Base-by-base conservation (phyloP, 2,113 vertebrate genomes). In the Cepphus grylle region DNA sequence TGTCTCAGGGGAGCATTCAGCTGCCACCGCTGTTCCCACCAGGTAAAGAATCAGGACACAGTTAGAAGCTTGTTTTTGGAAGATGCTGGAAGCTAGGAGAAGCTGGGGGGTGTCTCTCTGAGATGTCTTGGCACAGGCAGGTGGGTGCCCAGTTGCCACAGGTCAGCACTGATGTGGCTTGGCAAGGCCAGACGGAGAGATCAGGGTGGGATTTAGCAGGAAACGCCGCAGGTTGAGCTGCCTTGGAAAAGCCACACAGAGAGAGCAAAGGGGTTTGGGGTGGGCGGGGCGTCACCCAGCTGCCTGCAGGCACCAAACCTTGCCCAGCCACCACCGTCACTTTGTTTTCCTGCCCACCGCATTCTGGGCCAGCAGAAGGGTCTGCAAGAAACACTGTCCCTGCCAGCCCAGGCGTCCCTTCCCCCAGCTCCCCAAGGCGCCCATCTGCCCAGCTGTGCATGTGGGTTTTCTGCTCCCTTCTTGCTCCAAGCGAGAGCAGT, bases 221-320 rank as follows among this genome's bases (percentile, higher is more conserved):
- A 93, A 91, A 67, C 6, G 91, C 96, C 32, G 72, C 89, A 94
- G 94, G 88, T 91, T 85, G 90, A 96, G 77, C 73, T 2, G 47
- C 90, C 63, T 93, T 58, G 90, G 89, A 94, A 96, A 86, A 95
- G 53, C 83, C 83, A 81, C 0, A 3, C 73, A 74, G 77, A 42
- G 77, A 42, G 49, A 88, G 66, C 67, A 30, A 71, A 91, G 72
- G 16, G 45, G 11, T 47, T 11, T 61, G 45, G 2, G 18, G 27
- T 26, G 62, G 36, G n/a, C 3, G 15, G 36, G 62, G 50, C 42
- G 6, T 40, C 77, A 43, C n/a, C 22, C 77, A 32, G 80, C 72
- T 77, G 90, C 93, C 96, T 42, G 62, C 81, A 36, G 83, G 94
- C 82, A 43, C 70, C 70, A 74, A 95, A 59, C 70, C 94, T 49